phyloP scores from a whole-genome alignment of 2,113 vertebrate genomes.

The Empidonax traillii region DNA sequence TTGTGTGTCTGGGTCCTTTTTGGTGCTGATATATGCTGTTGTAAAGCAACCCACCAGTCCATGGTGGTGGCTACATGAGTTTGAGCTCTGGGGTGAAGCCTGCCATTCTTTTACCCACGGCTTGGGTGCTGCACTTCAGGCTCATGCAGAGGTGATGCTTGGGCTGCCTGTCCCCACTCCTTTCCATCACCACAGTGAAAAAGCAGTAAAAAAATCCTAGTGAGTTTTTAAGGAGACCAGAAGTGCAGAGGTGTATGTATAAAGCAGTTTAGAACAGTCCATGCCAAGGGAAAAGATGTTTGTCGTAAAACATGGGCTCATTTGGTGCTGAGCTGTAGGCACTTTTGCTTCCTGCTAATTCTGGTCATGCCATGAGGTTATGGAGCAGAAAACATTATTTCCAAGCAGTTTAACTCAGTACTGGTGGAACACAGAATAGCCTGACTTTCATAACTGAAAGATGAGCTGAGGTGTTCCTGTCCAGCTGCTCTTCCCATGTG shows the following conservation, averaged over 20 bases:
- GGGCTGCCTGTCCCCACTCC: background rate
- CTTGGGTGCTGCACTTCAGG: background rate
- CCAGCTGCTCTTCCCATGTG: background rate
- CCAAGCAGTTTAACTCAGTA: background rate
- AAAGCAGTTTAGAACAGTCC: background rate
- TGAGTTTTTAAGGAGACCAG: background rate
- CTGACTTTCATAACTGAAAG: background rate
- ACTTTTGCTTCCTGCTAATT: conserved; percentile 35
- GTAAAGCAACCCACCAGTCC: background rate
- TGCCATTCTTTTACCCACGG: background rate
- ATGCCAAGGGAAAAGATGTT: background rate
- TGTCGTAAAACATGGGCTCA: background rate
- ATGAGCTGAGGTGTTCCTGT: background rate
- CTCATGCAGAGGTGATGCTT: background rate
- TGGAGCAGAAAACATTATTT: conserved; percentile 54
- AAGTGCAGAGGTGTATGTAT: background rate
- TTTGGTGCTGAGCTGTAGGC: conserved; percentile 19
- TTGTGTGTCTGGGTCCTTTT: background rate
- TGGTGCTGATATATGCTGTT: background rate
- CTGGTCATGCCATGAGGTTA: conserved; percentile 30
- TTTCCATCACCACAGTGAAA: background rate
- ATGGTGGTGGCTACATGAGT: background rate
- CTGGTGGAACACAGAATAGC: background rate
- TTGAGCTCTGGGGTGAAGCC: background rate
- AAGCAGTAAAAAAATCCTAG: background rate